Evolutionary conservation across 2,797 vertebrate species (phyloP).

Genomic region (Chelmon rostratus): DNA sequence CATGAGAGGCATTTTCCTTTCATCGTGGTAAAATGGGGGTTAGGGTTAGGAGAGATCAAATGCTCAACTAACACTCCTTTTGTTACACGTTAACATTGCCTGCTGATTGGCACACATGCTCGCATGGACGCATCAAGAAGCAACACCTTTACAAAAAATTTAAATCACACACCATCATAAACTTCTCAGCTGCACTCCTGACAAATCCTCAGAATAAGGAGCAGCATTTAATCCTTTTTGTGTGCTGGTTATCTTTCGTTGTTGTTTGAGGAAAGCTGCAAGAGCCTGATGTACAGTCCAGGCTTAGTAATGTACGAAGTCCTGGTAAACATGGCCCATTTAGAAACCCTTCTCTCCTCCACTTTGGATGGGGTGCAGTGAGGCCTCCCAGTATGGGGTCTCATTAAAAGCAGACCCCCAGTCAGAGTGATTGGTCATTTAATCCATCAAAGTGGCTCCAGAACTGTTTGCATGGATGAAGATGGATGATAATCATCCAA

Average conservation of each 20-base stretch:
- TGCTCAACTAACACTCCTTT: neutral
- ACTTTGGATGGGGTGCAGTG: neutral
- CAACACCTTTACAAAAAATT: neutral
- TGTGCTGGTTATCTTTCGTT: conserved; percentile 13
- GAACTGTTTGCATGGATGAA: conserved; percentile 19
- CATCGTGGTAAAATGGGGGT: neutral
- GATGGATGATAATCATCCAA: conserved; percentile 6
- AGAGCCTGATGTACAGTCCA: neutral
- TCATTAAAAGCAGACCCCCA: conserved; percentile 56
- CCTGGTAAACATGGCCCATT: neutral
- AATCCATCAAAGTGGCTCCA: conserved; percentile 57
- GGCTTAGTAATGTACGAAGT: conserved; percentile 25
- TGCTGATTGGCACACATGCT: neutral
- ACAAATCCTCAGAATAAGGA: neutral
- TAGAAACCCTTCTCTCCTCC: neutral
- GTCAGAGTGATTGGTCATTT: conserved; percentile 55
- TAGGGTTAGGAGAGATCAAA: neutral
- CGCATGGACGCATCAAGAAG: neutral
- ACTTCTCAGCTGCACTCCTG: neutral
- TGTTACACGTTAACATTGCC: neutral
- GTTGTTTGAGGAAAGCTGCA: conserved; percentile 20
- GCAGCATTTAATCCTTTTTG: conserved; percentile 19
- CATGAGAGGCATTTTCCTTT: neutral
- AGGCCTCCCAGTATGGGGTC: conserved; percentile 34
- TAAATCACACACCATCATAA: neutral